Evolutionary conservation across 2,797 vertebrate genomes (phyloP).

Genomic region (Hippopotamyrus pictus): DNA sequence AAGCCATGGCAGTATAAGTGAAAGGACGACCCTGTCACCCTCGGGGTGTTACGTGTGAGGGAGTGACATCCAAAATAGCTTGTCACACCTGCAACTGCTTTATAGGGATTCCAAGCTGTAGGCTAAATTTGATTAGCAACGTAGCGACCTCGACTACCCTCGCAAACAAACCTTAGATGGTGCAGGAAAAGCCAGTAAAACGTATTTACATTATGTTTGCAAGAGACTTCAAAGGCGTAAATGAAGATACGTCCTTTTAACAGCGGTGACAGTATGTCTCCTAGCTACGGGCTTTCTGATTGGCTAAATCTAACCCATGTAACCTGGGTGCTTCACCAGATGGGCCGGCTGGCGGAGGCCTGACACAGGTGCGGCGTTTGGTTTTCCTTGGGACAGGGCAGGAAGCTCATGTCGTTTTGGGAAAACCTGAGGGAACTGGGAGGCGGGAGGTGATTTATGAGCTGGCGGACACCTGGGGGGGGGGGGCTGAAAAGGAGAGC

Average conservation of each 20-base stretch:
- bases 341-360: background rate
- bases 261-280: background rate
- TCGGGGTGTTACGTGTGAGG: background rate
- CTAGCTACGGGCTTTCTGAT: background rate
- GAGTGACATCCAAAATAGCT: background rate
- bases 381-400: background rate
- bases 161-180: background rate
- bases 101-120: background rate
- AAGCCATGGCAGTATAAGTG: background rate
- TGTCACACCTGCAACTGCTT: background rate
- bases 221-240: background rate
- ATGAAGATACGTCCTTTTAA: background rate
- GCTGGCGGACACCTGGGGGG: conserved; percentile 29
- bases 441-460: conserved; percentile 11
- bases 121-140: background rate
- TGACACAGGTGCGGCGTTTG: background rate
- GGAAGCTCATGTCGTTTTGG: background rate
- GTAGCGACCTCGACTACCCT: background rate
- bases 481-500: conserved; percentile 17
- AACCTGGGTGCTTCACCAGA: background rate
- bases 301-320: background rate
- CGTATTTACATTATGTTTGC: background rate
- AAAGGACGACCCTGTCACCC: background rate
- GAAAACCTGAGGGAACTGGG: background rate
- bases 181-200: background rate